These are phyloP conservation scores for Oreamnos americanus DNA, from an alignment of 2,113 vertebrate genomes.

Conservation along the genomic window DNA sequence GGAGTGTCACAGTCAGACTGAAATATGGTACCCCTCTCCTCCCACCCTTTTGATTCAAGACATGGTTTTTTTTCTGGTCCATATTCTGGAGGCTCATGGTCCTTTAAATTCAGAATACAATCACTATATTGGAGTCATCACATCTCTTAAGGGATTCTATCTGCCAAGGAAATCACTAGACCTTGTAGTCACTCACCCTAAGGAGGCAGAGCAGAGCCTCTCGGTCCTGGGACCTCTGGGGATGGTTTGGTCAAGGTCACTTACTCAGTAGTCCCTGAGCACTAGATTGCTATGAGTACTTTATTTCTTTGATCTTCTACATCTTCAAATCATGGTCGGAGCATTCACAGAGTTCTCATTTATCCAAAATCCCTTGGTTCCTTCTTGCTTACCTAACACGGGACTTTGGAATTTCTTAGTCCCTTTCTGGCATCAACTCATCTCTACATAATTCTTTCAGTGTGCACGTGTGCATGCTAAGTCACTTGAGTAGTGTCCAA, in stretches of 20 bases:
- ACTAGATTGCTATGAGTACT: not conserved
- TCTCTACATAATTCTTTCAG: not conserved
- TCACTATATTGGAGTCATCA: not conserved
- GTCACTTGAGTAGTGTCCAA: not conserved
- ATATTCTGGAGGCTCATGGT: not conserved
- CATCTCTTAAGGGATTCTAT: not conserved
- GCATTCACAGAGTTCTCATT: not conserved
- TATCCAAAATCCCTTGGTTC: not conserved
- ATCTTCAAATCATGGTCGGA: not conserved
- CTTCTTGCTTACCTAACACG: not conserved
- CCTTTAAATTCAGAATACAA: not conserved
- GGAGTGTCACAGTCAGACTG: too few relatives aligned
- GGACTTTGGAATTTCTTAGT: not conserved
- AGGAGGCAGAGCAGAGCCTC: not conserved
- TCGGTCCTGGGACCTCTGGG: not conserved
- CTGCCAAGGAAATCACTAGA: not conserved
- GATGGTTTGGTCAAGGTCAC: not conserved
- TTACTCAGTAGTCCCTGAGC: not conserved
- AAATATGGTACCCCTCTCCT: not conserved
- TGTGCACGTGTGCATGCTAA: not conserved
- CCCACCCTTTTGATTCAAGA: not conserved
- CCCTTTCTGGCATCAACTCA: not conserved
- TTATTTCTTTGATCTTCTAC: not conserved
- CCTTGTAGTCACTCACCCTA: not conserved
- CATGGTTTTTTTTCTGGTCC: not conserved